These are phyloP conservation scores for Odontothrips loti DNA, from an alignment of 2,888 invertebrate species.

Conservation along the genomic window DNA sequence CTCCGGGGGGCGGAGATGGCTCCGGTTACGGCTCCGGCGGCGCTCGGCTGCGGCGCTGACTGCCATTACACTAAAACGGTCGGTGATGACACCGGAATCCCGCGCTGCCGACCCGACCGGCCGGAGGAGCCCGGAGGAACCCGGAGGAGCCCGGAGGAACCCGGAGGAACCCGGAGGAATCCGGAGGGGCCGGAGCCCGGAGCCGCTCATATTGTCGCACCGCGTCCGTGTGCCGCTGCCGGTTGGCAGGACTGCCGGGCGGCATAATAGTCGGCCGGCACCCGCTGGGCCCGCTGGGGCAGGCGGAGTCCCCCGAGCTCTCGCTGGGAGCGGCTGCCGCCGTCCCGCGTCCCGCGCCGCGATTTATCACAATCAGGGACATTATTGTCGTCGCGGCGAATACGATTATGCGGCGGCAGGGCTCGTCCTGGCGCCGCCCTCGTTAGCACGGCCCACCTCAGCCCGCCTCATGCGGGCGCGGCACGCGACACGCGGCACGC, in stretches of 20 bases:
- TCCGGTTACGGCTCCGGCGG: constrained; percentile 30
- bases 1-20: constrained; percentile 27
- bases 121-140: constrained; percentile 32
- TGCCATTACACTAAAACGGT: neutral
- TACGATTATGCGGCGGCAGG: no score
- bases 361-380: constrained; percentile 5
- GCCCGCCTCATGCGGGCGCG: no score
- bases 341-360: neutral
- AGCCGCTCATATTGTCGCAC: no score
- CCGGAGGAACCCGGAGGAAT: constrained; percentile 32
- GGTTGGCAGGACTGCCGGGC: no score
- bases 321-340: no score
- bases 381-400: neutral
- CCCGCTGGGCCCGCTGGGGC: no score
- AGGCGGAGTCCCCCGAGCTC: no score
- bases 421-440: no score
- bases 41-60: constrained; percentile 24
- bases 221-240: no score
- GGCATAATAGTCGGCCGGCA: no score
- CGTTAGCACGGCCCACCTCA: no score
- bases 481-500: neutral
- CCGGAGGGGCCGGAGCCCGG: constrained; percentile 21
- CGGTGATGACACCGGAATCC: constrained; percentile 4
- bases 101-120: constrained; percentile 29
- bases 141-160: constrained; percentile 36